Conservation (phyloP, 2,888 invertebrate genomes). For the Caenorhabditis drosophilae region DNA sequence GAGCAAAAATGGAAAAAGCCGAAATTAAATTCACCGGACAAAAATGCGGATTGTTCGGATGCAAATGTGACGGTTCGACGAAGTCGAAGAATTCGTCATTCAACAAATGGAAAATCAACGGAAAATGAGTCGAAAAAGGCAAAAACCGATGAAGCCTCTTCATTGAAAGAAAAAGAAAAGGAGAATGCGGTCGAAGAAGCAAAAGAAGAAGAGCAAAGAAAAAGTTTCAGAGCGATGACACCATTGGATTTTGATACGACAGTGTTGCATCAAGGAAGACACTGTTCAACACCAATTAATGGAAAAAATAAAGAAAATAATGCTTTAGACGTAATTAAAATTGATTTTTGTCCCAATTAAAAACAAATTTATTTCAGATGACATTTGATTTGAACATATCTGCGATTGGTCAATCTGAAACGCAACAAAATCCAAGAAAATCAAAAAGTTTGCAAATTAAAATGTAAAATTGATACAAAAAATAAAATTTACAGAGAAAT, state of each 20-base stretch:
- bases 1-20: constrained; percentile 28
- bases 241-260: constrained; percentile 15
- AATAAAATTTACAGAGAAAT: neutral
- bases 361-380: constrained; percentile 1
- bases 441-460: too few species aligned
- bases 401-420: too few species aligned
- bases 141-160: constrained; percentile 4
- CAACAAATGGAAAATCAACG: neutral
- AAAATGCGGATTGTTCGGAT: constrained; percentile 7
- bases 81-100: constrained; percentile 6
- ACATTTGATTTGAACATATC: constrained; percentile 24
- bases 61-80: constrained; percentile 20
- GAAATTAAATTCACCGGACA: constrained; percentile 17
- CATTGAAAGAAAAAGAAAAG: neutral
- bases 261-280: constrained; percentile 10
- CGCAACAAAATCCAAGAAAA: constrained; percentile 3
- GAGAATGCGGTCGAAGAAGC: neutral
- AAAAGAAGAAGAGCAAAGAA: neutral
- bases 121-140: neutral
- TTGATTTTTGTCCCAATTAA: neutral
- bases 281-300: constrained; percentile 27
- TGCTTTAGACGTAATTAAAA: neutral
- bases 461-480: too few species aligned
- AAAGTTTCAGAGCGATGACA: constrained; percentile 3
- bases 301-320: neutral